Percentiles rank a stretch among this genome's conserved stretches.
Evolutionary conservation across 1,140 invertebrate genomes (phyloP).

Genomic region (Aleiodes sp.): DNA sequence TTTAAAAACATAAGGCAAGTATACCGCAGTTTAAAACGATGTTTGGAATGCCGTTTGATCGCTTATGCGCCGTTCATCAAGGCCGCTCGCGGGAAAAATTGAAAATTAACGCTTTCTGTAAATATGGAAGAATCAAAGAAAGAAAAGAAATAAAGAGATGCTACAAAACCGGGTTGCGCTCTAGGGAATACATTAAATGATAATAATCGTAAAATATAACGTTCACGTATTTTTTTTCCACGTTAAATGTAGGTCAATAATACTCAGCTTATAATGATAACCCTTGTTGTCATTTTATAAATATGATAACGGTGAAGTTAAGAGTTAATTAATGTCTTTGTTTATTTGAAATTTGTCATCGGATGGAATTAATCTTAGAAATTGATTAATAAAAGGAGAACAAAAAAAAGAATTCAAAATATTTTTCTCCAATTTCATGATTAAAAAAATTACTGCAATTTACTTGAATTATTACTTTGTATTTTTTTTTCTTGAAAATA

Average conservation of each 20-base stretch:
- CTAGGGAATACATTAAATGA: no score
- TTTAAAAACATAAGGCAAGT: constrained; percentile 34
- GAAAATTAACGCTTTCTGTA: constrained; percentile 24
- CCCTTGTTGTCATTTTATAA: background rate
- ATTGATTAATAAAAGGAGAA: no score
- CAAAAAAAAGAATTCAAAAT: no score
- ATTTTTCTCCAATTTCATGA: no score
- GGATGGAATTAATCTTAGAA: background rate
- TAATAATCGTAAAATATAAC: background rate
- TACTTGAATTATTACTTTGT: no score
- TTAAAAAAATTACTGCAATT: no score
- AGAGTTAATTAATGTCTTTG: constrained; percentile 7
- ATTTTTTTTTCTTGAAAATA: no score
- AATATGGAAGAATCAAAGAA: background rate
- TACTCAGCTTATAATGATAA: background rate
- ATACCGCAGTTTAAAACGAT: constrained; percentile 25
- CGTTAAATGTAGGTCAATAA: constrained; percentile 7
- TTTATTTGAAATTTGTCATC: background rate
- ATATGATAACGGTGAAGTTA: background rate
- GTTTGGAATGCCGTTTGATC: constrained; percentile 60
- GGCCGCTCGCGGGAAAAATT: constrained; percentile 58
- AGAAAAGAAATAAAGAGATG: background rate
- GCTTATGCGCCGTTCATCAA: constrained; percentile 52
- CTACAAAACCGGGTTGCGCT: background rate
- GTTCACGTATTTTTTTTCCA: background rate